These are phyloP conservation scores for Onychomys leucogaster DNA, from an alignment of 2,797 vertebrate species.

Conservation along the genomic window DNA sequence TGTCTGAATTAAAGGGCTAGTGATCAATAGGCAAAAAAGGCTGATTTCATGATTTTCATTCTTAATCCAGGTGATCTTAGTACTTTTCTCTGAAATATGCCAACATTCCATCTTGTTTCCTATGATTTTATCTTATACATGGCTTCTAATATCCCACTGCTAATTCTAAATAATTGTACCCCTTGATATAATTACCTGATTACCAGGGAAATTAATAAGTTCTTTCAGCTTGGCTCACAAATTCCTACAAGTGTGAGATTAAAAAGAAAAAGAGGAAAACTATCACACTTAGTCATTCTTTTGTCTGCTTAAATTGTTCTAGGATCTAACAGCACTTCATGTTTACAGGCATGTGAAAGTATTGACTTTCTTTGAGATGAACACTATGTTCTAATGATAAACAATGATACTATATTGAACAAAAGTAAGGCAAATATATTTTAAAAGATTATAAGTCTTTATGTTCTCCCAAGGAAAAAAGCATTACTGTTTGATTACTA, in stretches of 20 bases:
- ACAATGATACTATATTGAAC: too few species aligned
- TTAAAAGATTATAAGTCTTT: too few species aligned
- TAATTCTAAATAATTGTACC: constrained; percentile 43
- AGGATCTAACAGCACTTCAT: too few species aligned
- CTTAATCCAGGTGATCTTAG: not conserved
- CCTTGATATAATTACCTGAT: constrained; percentile 66
- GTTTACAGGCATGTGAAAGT: too few species aligned
- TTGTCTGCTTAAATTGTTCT: constrained; percentile 55
- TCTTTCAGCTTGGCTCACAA: constrained; percentile 57
- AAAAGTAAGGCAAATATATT: too few species aligned
- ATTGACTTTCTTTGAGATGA: too few species aligned
- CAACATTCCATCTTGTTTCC: constrained; percentile 12
- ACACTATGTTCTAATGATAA: too few species aligned
- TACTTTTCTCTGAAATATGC: not conserved
- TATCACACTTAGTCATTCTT: constrained; percentile 57
- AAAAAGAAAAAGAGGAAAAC: constrained; percentile 54
- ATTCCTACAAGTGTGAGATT: constrained; percentile 67
- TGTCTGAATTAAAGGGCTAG: not conserved
- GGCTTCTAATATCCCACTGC: constrained; percentile 40
- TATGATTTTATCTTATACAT: constrained; percentile 12
- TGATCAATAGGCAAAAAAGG: not conserved
- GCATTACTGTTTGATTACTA: too few species aligned
- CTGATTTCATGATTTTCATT: not conserved
- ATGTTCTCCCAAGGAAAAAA: too few species aligned
- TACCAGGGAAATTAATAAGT: constrained; percentile 63